Evolutionary conservation across 2,888 invertebrate genomes (phyloP).

Genomic region (Danaus chrysippus): DNA sequence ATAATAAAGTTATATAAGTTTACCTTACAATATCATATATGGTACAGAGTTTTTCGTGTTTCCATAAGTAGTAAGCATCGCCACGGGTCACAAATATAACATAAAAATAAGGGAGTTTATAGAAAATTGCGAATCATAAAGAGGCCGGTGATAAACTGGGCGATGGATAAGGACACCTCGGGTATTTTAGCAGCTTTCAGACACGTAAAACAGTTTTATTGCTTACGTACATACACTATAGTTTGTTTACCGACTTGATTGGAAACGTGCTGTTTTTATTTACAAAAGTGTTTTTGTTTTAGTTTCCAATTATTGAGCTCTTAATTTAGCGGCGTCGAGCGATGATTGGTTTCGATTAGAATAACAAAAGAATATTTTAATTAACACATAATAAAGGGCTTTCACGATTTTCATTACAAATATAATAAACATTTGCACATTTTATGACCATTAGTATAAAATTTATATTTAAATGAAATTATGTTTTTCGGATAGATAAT

Average conservation of each 20-base stretch:
- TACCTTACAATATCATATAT: no score
- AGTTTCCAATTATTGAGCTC: conserved; percentile 37
- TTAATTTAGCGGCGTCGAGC: conserved; percentile 36
- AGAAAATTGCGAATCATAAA: conserved; percentile 76
- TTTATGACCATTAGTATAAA: no score
- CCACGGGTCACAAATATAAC: conserved; percentile 5
- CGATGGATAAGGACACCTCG: conserved; percentile 49
- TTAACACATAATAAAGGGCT: no score
- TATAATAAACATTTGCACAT: no score
- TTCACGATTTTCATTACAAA: no score
- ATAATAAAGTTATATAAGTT: no score
- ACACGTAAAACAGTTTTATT: conserved; percentile 71
- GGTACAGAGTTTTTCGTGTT: no score
- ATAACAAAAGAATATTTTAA: no score
- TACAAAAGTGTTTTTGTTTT: conserved; percentile 58
- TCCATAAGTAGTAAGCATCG: neutral
- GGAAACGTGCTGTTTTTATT: conserved; percentile 74
- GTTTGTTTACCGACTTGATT: conserved; percentile 70
- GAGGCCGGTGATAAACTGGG: conserved; percentile 59
- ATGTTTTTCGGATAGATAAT: no score
- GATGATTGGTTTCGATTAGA: neutral
- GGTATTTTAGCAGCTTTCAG: conserved; percentile 61
- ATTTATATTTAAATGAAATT: no score
- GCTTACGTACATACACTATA: conserved; percentile 37
- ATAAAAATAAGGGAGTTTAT: conserved; percentile 46